Evolutionary conservation across 2,888 invertebrate species (phyloP).

Genomic region (Rotaria magnacalcarata): DNA sequence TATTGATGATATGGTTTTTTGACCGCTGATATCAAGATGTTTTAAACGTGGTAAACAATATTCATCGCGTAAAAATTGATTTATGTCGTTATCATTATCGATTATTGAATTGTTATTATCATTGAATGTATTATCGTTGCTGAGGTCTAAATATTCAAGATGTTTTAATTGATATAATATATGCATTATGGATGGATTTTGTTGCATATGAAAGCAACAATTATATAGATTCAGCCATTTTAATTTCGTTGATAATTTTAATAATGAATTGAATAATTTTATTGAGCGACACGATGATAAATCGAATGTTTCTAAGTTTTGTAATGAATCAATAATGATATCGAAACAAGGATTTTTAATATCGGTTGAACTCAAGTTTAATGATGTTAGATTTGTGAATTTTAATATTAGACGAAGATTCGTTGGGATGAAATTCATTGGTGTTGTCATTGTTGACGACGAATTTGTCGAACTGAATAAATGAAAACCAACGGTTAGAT

Average conservation of each 20-base stretch:
- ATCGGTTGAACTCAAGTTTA: constrained; percentile 11
- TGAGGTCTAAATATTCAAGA: constrained; percentile 19
- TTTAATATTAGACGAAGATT: constrained; percentile 22
- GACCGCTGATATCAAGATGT: constrained; percentile 68
- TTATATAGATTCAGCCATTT: constrained; percentile 17
- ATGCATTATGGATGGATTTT: background rate
- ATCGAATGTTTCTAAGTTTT: constrained; percentile 1
- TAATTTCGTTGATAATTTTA: background rate
- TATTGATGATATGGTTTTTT: constrained; percentile 61
- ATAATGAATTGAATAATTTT: background rate
- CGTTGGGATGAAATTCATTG: background rate
- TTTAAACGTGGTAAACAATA: constrained; percentile 63
- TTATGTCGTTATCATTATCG: constrained; percentile 48
- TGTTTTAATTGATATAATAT: background rate
- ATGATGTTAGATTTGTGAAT: background rate
- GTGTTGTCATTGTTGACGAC: background rate
- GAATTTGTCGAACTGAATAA: background rate
- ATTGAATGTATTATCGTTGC: background rate
- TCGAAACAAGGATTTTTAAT: background rate
- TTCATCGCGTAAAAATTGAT: constrained; percentile 51
- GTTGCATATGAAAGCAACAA: constrained; percentile 18
- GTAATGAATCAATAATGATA: background rate
- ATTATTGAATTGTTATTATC: background rate
- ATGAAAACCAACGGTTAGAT: too few relatives aligned
- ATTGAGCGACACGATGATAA: constrained; percentile 24